phyloP scores from a whole-genome alignment of 2,888 invertebrate genomes.

The Calameuta idolon region DNA sequence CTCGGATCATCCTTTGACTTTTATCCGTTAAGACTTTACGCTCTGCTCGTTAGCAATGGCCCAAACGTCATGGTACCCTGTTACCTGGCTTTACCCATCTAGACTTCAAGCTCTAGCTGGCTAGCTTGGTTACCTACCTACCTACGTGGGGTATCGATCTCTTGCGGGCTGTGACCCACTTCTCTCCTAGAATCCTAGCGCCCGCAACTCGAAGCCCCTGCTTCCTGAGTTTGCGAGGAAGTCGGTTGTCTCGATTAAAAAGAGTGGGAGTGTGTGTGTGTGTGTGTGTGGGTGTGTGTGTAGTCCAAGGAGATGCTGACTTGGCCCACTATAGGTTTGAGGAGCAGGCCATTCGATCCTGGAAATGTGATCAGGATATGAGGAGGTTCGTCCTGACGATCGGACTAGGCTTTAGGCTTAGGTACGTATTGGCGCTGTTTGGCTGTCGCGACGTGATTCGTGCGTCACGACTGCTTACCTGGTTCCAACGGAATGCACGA shows the following conservation, averaged over 20 bases:
- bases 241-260: not conserved
- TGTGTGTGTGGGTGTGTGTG: too few species aligned
- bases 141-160: slow-evolving; percentile 7
- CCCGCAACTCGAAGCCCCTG: not conserved
- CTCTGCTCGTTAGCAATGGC: not conserved
- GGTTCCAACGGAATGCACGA: not conserved
- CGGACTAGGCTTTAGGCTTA: not conserved
- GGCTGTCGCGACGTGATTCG: not conserved
- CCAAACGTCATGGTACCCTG: not conserved
- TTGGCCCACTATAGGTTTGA: not conserved
- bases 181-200: slow-evolving; percentile 4
- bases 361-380: not conserved
- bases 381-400: not conserved
- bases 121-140: not conserved
- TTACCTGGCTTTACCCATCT: not conserved
- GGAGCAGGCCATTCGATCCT: not conserved
- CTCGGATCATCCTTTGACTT: not conserved
- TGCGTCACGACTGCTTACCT: not conserved
- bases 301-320: not conserved
- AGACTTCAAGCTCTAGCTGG: not conserved
- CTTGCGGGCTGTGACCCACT: slow-evolving; percentile 7
- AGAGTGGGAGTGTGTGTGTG: not conserved
- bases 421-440: not conserved
- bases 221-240: not conserved
- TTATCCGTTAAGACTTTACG: not conserved